Evolutionary conservation across 2,797 vertebrate species (phyloP).

Genomic region (Crax fasciolata): DNA sequence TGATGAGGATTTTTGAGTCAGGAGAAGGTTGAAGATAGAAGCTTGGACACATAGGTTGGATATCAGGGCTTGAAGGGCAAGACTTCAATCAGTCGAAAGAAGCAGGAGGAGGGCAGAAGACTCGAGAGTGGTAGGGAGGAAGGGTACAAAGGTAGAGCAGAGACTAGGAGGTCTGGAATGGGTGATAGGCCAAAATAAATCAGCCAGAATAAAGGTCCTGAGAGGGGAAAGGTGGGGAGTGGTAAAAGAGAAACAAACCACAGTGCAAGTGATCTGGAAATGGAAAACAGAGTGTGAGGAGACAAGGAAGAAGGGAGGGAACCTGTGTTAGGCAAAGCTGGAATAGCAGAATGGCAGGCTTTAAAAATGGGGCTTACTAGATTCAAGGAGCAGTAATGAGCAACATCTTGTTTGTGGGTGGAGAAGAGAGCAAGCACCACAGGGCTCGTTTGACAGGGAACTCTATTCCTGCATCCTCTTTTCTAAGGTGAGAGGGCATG

Average conservation of each 20-base stretch:
- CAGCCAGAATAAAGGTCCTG: not conserved
- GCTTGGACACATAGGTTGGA: not conserved
- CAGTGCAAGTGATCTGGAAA: not conserved
- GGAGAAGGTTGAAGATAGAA: not conserved
- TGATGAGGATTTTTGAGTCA: not conserved
- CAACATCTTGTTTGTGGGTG: not conserved
- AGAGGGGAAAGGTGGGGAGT: not conserved
- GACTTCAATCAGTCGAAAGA: not conserved
- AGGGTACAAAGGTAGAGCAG: not conserved
- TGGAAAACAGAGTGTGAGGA: not conserved
- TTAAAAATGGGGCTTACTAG: not conserved
- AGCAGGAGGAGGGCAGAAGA: not conserved
- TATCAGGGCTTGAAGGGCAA: not conserved
- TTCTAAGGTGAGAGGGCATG: not conserved
- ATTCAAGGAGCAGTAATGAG: not conserved
- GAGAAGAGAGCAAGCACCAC: not conserved
- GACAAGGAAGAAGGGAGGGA: not conserved
- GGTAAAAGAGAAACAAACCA: not conserved
- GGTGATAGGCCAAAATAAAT: not conserved
- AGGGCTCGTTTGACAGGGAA: not conserved
- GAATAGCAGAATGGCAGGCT: not conserved
- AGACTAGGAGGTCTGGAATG: rapidly evolving
- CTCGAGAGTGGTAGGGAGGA: not conserved
- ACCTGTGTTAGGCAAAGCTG: not conserved
- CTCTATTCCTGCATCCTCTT: not conserved